Conservation (phyloP, 2,797 vertebrate species). For the Gymnodraco acuticeps region DNA sequence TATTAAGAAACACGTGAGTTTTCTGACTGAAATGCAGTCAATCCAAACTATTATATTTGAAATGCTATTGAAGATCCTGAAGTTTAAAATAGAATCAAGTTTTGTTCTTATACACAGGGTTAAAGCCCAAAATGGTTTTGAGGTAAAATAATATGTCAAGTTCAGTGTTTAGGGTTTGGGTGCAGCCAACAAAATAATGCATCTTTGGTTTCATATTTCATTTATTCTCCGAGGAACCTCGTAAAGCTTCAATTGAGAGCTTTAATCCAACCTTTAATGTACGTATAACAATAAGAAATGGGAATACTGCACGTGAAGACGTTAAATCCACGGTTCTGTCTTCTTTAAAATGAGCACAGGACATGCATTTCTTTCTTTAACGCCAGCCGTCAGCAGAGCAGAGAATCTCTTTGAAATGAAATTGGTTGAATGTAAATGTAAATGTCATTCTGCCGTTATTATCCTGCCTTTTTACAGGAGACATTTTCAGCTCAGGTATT, state of each 20-base stretch:
- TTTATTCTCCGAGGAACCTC: not conserved
- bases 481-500: slow-evolving; percentile 30
- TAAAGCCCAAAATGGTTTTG: too few relatives aligned
- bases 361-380: not conserved
- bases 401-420: not conserved
- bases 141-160: too few relatives aligned
- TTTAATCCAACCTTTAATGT: not conserved
- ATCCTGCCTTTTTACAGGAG: not conserved
- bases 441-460: not conserved
- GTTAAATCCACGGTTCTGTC: not conserved
- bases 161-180: too few relatives aligned
- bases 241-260: not conserved
- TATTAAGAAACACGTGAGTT: too few relatives aligned
- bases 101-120: too few relatives aligned
- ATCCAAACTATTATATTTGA: not conserved
- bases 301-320: not conserved
- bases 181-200: too few relatives aligned
- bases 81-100: not conserved
- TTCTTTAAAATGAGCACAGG: not conserved
- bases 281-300: not conserved
- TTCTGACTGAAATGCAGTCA: not conserved
- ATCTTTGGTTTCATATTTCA: too few relatives aligned
- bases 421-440: not conserved
- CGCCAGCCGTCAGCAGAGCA: not conserved
- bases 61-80: not conserved